phyloP scores from a whole-genome alignment of 2,888 invertebrate genomes.

The Crocallis elinguaria region DNA sequence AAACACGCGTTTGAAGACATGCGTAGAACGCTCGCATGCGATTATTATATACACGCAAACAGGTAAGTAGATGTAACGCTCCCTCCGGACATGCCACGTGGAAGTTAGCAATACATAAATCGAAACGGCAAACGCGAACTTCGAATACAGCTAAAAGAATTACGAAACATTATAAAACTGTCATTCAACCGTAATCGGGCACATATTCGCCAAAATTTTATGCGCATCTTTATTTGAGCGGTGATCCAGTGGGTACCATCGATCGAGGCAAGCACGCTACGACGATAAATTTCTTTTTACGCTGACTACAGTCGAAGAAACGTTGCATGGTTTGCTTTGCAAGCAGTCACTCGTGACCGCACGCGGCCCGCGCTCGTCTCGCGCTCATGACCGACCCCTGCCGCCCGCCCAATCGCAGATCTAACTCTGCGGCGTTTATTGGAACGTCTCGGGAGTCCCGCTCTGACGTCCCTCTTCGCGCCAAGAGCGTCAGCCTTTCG shows the following conservation, averaged over 20 bases:
- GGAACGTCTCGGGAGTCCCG: constrained; percentile 37
- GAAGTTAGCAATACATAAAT: constrained; percentile 26
- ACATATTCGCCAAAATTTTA: constrained; percentile 70
- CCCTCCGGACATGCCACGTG: constrained; percentile 25
- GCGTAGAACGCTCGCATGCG: neutral
- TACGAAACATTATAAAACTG: constrained; percentile 57
- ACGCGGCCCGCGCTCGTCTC: constrained; percentile 55
- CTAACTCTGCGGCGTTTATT: constrained; percentile 53
- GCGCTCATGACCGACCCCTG: constrained; percentile 40
- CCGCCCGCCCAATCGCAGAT: constrained; percentile 21
- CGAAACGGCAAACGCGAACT: constrained; percentile 26
- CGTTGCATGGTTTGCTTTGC: constrained; percentile 60
- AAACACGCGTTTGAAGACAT: constrained; percentile 1
- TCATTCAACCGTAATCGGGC: constrained; percentile 55
- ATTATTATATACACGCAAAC: neutral
- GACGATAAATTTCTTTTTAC: constrained; percentile 80
- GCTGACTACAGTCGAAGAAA: constrained; percentile 56
- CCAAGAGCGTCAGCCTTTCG: constrained; percentile 69
- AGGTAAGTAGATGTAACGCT: neutral
- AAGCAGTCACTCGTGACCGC: constrained; percentile 63
- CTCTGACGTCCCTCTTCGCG: constrained; percentile 61
- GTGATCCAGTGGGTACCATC: constrained; percentile 59
- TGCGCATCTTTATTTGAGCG: constrained; percentile 75
- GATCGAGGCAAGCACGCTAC: constrained; percentile 75
- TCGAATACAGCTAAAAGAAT: constrained; percentile 42